These are phyloP conservation scores for Oxygymnocypris stewartii DNA, from an alignment of 2,113 vertebrate species.

Conservation along the genomic window DNA sequence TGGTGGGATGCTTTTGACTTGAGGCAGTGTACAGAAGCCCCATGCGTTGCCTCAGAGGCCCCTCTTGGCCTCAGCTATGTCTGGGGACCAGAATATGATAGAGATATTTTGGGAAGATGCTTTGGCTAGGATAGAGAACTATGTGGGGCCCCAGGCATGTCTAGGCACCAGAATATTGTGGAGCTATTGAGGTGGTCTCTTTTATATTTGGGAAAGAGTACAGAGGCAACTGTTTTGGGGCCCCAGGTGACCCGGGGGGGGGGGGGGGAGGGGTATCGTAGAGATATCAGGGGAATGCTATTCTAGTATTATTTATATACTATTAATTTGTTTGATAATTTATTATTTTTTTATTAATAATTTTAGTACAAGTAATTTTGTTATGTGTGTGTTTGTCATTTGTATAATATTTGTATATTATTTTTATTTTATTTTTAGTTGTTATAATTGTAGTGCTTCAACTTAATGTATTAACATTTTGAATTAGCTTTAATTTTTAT, in stretches of 20 bases:
- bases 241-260: not conserved
- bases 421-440: not conserved
- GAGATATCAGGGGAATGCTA: not conserved
- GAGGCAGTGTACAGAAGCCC: not conserved
- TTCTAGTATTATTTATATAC: not conserved
- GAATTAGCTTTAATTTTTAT: not conserved
- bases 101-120: not conserved
- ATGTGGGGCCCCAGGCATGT: not conserved
- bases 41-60: not conserved
- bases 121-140: not conserved
- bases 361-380: not conserved
- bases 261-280: too few relatives aligned
- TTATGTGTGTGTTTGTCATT: too few relatives aligned
- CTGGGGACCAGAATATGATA: not conserved
- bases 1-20: not conserved
- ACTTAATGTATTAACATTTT: not conserved
- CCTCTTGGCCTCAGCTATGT: not conserved
- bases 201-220: not conserved
- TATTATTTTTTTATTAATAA: not conserved
- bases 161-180: not conserved
- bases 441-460: not conserved
- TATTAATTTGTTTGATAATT: not conserved
- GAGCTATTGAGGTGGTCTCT: not conserved
- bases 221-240: not conserved
- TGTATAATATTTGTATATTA: too few relatives aligned